A percentile compares a stretch with the other conserved stretches of the same genome.
Evolutionary conservation across 2,113 vertebrate species (phyloP).

Genomic region (Scomber japonicus): DNA sequence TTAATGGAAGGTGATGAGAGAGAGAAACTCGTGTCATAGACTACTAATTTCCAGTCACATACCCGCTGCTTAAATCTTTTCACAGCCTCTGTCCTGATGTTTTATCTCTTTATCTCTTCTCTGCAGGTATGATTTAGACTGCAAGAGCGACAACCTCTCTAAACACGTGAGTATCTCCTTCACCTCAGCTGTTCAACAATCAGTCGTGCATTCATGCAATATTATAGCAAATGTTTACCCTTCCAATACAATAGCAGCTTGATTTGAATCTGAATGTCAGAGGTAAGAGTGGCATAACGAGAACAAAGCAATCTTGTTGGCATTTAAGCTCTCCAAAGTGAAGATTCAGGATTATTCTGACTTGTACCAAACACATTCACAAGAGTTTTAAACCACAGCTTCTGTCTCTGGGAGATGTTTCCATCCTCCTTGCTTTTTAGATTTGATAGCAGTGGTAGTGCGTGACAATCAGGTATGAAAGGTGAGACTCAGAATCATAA

Average conservation of each 20-base stretch:
- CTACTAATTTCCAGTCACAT: conserved; percentile 27
- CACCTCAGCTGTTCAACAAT: conserved; percentile 45
- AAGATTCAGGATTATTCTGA: neutral
- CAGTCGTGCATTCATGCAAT: conserved; percentile 53
- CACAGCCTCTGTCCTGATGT: conserved; percentile 2
- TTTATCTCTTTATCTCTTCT: conserved; percentile 61
- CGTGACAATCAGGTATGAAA: neutral
- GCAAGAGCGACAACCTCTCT: conserved; percentile 96
- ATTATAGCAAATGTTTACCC: conserved; percentile 35
- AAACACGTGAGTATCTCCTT: conserved; percentile 92
- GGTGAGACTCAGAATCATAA: neutral
- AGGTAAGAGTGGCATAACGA: neutral
- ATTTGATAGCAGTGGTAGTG: neutral
- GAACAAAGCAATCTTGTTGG: neutral
- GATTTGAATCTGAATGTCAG: conserved; percentile 51
- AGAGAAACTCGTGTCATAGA: conserved; percentile 1
- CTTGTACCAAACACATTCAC: neutral
- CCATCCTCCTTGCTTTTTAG: neutral
- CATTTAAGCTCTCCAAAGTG: neutral
- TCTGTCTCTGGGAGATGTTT: neutral
- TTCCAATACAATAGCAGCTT: conserved; percentile 35
- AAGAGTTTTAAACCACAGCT: neutral
- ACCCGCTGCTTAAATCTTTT: conserved; percentile 12
- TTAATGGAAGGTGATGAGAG: conserved; percentile 17
- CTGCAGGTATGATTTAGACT: conserved; percentile 95